A percentile compares a stretch with the other conserved stretches of the same genome.
Evolutionary conservation across 2,797 vertebrate genomes (phyloP).

Genomic region (Phataginus tetradactyla): DNA sequence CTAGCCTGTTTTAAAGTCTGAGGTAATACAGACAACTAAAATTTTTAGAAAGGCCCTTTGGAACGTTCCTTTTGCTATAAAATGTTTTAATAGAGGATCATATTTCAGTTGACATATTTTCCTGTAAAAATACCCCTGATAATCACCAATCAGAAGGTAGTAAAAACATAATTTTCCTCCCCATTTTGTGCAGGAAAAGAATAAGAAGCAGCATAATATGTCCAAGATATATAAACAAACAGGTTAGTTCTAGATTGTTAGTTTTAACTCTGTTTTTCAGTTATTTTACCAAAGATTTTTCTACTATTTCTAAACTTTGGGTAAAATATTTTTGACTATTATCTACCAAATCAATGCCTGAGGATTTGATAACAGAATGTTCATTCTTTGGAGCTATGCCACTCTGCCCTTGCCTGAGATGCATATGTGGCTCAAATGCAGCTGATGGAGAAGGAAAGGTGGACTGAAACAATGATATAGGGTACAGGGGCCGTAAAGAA

Average conservation of each 20-base stretch:
- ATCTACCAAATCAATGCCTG: neutral
- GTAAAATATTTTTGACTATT: neutral
- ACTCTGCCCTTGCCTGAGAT: neutral
- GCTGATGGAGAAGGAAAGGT: neutral
- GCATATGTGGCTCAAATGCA: neutral
- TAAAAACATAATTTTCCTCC: neutral
- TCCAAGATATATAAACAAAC: neutral
- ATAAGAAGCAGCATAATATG: neutral
- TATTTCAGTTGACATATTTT: slow-evolving; percentile 47
- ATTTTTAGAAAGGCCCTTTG: slow-evolving; percentile 43
- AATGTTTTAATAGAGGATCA: slow-evolving; percentile 39
- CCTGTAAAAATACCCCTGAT: neutral
- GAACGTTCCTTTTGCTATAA: slow-evolving; percentile 58
- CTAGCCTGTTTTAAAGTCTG: slow-evolving; percentile 52
- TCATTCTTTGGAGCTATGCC: neutral
- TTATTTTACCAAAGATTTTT: neutral
- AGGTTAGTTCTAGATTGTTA: neutral
- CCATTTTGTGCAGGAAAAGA: neutral
- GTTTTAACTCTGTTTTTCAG: neutral
- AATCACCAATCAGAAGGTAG: neutral
- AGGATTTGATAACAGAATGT: neutral
- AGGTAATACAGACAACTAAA: slow-evolving; percentile 42
- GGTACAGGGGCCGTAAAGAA: accelerated
- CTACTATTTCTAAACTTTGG: neutral
- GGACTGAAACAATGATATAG: neutral